Base-by-base conservation (phyloP, 2,797 vertebrate species). In the Acanthiza pusilla region DNA sequence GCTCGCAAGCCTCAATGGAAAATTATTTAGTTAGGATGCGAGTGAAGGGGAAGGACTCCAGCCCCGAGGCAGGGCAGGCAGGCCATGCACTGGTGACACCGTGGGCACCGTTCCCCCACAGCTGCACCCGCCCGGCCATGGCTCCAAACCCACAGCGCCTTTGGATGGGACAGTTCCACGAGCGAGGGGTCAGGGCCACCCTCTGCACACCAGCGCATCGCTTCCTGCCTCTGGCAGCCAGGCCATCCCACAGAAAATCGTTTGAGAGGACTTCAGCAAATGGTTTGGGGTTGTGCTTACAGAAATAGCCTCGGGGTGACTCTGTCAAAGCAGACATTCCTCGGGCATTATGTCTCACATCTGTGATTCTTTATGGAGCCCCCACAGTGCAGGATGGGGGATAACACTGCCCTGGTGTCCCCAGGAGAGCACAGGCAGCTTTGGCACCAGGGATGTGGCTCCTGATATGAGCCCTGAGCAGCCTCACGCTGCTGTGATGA, bases 91-190 rank as follows among this genome's bases (percentile, higher is more conserved):
- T 5, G 58, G 16, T 0, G 40, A 3, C 34, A 75, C 72, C 50
- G 2, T 3, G 3, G 10, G 58, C 54, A 9, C 30, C 0, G 1
- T 8, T 20, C 27, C 45, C 45, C 45, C 3, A 6, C 4, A 58
- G 38, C 14, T 4, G 0, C 30, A 0, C 36, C 32, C 13, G 3
- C 63, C 32, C 6, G 3, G 6, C 30, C 3, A 1, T 36, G 2
- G 21, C 60, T 30, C 11, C 1, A 8, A 10, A 58, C 9, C 19
- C 57, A 1, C 14, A 0, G 3, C 1, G 2, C 17, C 53, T 10
- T 4, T 2, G 8, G 3, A 4, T 2, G 6, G 2, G 7, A 1
- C 38, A 3, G 0, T 4, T 4, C 19, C 3, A 4, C 0, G 0
- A 34, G 45, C 2, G 0, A 17, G 42, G 42, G 42, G 13, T 14